Evolutionary conservation across 2,888 invertebrate species (phyloP).

Genomic region (Hofmannophila pseudospretella): DNA sequence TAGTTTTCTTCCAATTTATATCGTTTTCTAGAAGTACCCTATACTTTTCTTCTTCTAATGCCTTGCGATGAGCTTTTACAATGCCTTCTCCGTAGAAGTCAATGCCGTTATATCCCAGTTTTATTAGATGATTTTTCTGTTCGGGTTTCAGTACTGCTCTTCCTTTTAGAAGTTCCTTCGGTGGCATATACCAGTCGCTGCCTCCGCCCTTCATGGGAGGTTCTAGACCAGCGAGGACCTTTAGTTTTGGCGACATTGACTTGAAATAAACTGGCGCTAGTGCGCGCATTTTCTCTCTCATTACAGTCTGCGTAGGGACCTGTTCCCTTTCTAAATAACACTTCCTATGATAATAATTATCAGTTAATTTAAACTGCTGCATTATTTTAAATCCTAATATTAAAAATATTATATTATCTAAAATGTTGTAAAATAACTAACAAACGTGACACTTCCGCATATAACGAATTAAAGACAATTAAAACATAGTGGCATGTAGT

Average conservation of each 20-base stretch:
- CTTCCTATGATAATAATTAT: slow-evolving; percentile 54
- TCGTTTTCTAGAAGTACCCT: slow-evolving; percentile 38
- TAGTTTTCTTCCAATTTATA: slow-evolving; percentile 38
- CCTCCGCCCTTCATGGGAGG: slow-evolving; percentile 61
- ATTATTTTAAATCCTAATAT: too few species aligned
- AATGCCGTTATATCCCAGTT: slow-evolving; percentile 48
- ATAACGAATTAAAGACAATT: too few species aligned
- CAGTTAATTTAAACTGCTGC: slow-evolving; percentile 31
- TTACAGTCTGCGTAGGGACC: slow-evolving; percentile 57
- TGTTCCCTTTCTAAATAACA: slow-evolving; percentile 49
- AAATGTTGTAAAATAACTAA: neutral
- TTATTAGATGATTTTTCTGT: slow-evolving; percentile 35
- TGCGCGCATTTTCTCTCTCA: slow-evolving; percentile 51
- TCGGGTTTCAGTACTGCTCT: slow-evolving; percentile 49
- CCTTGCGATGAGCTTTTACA: slow-evolving; percentile 30
- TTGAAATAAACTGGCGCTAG: slow-evolving; percentile 62
- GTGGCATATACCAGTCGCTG: slow-evolving; percentile 54
- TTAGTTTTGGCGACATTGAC: slow-evolving; percentile 50
- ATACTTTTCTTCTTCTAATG: slow-evolving; percentile 36
- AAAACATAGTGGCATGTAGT: too few species aligned
- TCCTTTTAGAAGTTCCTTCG: slow-evolving; percentile 46
- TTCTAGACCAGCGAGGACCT: slow-evolving; percentile 55
- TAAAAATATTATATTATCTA: neutral
- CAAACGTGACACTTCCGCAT: neutral
- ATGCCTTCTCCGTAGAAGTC: slow-evolving; percentile 35